phyloP scores from a whole-genome alignment of 2,888 invertebrate species.

The Nemotelus nigrinus region DNA sequence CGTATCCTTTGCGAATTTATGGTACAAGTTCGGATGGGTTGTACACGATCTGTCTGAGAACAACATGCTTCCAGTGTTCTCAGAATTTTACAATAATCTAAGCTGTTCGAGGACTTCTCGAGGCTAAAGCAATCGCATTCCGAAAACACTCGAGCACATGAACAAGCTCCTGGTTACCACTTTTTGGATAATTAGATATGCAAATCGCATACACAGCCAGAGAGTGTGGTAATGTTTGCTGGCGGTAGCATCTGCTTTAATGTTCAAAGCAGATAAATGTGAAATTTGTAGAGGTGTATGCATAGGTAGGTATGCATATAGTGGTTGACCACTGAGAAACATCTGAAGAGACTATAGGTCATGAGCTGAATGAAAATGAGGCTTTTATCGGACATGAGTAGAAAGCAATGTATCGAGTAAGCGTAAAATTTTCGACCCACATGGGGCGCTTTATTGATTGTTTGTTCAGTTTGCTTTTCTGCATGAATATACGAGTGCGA shows the following conservation, averaged over 20 bases:
- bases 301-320: background rate
- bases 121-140: conserved; percentile 6
- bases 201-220: conserved; percentile 30
- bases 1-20: background rate
- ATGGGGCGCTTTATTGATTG: no score
- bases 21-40: background rate
- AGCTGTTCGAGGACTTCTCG: background rate
- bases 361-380: no score
- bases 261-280: conserved; percentile 39
- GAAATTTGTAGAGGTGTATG: background rate
- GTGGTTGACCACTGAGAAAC: no score
- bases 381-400: no score
- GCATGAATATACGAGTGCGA: no score
- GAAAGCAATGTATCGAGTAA: no score
- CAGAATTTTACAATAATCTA: conserved; percentile 32
- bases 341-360: no score
- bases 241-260: conserved; percentile 33
- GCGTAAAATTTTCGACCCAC: no score
- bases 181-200: conserved; percentile 43
- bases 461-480: no score
- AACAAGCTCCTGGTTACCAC: conserved; percentile 8
- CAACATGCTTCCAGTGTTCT: conserved; percentile 28
- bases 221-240: conserved; percentile 27
- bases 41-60: conserved; percentile 23
- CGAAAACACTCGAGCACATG: background rate